A percentile compares a stretch with the other conserved stretches of the same genome.
Conservation (phyloP, 2,113 vertebrate species). For the Sclerurus mexicanus region DNA sequence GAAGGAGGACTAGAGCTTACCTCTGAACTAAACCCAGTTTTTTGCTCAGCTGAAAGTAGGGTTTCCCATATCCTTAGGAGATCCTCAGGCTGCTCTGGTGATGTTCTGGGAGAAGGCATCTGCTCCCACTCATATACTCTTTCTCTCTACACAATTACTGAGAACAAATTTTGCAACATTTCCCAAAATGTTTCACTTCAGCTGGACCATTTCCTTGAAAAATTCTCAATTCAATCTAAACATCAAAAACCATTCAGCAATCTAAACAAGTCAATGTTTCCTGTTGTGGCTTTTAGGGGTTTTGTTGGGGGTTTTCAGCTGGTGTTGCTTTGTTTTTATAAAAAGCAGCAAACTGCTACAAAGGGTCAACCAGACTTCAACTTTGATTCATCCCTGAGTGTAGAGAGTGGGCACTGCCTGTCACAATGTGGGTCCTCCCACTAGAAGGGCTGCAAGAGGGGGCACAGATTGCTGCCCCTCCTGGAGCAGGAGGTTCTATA, state of each 20-base stretch:
- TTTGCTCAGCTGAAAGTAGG: neutral
- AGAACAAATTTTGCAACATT: neutral
- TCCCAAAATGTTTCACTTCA: neutral
- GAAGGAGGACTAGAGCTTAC: neutral
- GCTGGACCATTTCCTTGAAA: neutral
- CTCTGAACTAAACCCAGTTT: neutral
- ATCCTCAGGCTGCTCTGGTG: neutral
- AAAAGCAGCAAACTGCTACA: neutral
- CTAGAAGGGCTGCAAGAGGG: neutral
- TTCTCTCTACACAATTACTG: neutral
- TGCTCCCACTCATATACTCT: neutral
- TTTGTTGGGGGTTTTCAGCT: neutral
- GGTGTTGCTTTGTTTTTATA: neutral
- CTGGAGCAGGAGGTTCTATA: neutral
- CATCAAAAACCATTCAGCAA: neutral
- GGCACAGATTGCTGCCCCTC: neutral
- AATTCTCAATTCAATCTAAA: neutral
- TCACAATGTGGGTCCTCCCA: neutral
- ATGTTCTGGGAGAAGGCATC: neutral
- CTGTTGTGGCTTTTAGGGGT: neutral
- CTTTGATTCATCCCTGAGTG: neutral
- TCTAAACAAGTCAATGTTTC: neutral
- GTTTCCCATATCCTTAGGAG: neutral
- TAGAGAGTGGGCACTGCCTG: neutral
- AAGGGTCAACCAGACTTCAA: neutral